phyloP scores from a whole-genome alignment of 2,113 vertebrate species.

The Neotoma lepida region DNA sequence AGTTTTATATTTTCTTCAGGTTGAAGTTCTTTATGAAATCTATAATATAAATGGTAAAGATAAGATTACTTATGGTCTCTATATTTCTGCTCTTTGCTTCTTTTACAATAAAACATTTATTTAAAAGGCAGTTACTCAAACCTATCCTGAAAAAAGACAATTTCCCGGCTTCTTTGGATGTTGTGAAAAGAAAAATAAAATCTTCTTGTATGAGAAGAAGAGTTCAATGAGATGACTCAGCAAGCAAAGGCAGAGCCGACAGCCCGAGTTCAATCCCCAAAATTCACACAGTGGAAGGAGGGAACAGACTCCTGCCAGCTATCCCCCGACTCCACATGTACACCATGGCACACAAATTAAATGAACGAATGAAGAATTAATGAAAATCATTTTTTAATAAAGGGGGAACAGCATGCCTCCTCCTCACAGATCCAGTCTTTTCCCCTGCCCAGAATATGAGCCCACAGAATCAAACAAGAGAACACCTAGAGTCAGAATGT shows the following conservation, averaged over 20 bases:
- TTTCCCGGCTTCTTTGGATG: neutral
- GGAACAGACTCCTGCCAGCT: neutral
- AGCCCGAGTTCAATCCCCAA: neutral
- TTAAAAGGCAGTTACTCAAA: neutral
- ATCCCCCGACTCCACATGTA: neutral
- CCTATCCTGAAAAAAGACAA: neutral
- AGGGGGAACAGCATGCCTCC: neutral
- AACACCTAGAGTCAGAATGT: neutral
- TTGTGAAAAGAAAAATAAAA: neutral
- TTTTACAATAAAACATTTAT: conserved; percentile 18
- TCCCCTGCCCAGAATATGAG: neutral
- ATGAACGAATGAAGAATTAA: neutral
- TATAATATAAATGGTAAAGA: neutral
- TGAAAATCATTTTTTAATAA: neutral
- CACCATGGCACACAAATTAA: neutral
- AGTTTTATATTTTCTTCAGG: neutral
- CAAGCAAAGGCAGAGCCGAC: neutral
- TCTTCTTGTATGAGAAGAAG: neutral
- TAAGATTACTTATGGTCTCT: neutral
- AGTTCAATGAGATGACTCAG: neutral
- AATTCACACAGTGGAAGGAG: neutral
- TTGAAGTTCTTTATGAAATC: neutral
- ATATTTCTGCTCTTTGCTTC: conserved; percentile 6
- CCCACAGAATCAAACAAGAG: neutral
- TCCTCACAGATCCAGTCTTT: neutral